Evolutionary conservation across 1,140 invertebrate genomes (phyloP), one percentile per base, ranked within the genome.

Genomic region (Tigriopus japonicus): DNA sequence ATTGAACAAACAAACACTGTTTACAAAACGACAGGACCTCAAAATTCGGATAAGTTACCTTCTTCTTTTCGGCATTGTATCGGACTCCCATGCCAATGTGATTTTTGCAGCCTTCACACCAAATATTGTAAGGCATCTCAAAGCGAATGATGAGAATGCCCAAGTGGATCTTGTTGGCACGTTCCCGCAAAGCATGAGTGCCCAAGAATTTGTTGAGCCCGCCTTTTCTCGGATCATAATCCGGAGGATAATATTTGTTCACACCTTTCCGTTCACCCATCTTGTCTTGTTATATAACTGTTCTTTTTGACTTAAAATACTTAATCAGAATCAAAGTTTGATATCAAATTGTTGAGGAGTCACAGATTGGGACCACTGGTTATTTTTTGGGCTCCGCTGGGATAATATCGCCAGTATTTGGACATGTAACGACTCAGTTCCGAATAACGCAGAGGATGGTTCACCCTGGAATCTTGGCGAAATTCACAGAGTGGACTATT

Each of bases 111-210:
- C 93, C 93, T 55, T 92, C 84, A 68, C 93, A 97, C 93, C 93
- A 99, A 65, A 99, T 98, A 73, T 99, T 99, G 67, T 94, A 99
- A 0, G 96, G 96, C 92, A 99, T 95, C 76, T 99, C 96, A 81
- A 99, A 99, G 60, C 94, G 80, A 64, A 99, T 97, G 52, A 98
- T 93, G 42, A 98, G 80, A 64, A 99, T 98, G 14, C 95, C 95
- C 73, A 92, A 78, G 67, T 93, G 83, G 0, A 98, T 76, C 74
- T 98, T 98, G 19, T 84, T 75, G 0, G 93, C 95, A 65, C 95
- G 76, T 73, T 99, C 94, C 45, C 95, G 80, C 23, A 98, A 73
- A 0, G 95, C 91, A 81, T 98, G 95, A 15, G 87, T 92, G 19
- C 94, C 94, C 69, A 85, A 77, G 72, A 78, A 80, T 73, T 88